These are phyloP conservation scores for Stenodera caucasica DNA, from an alignment of 2,888 invertebrate genomes.

Conservation along the genomic window DNA sequence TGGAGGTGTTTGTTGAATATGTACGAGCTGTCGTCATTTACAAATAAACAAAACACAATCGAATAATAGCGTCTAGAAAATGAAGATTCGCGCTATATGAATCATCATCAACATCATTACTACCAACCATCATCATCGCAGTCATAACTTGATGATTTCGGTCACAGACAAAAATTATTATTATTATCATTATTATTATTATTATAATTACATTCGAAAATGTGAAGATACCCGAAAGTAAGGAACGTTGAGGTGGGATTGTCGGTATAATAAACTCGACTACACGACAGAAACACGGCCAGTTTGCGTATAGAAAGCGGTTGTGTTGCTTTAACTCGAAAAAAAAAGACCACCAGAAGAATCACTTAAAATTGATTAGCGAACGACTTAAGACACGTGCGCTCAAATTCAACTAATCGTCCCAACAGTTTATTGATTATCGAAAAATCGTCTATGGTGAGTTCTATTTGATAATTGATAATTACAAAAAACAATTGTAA, in stretches of 20 bases:
- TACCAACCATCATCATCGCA: not conserved
- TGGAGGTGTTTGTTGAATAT: constrained; percentile 1
- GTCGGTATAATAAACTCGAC: constrained; percentile 11
- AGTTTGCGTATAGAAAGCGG: constrained; percentile 10
- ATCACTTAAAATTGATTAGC: not conserved
- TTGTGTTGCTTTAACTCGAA: not conserved
- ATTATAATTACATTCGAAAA: constrained; percentile 1
- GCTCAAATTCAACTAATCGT: no score
- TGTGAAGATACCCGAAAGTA: constrained; percentile 12
- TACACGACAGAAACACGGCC: constrained; percentile 11
- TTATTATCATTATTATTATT: not conserved
- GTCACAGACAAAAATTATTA: no score
- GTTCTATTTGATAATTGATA: no score
- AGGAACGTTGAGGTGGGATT: constrained; percentile 13
- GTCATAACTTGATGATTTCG: not conserved
- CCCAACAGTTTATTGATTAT: no score
- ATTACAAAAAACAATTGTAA: no score
- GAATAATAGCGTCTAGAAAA: not conserved
- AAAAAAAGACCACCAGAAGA: not conserved
- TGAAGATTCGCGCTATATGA: constrained; percentile 1
- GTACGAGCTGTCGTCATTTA: not conserved
- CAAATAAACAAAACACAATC: not conserved
- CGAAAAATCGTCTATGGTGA: no score
- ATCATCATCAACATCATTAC: not conserved
- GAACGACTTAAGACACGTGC: not conserved